These are phyloP conservation scores for Notiomystis cincta DNA, from an alignment of 2,113 vertebrate genomes.

Conservation along the genomic window DNA sequence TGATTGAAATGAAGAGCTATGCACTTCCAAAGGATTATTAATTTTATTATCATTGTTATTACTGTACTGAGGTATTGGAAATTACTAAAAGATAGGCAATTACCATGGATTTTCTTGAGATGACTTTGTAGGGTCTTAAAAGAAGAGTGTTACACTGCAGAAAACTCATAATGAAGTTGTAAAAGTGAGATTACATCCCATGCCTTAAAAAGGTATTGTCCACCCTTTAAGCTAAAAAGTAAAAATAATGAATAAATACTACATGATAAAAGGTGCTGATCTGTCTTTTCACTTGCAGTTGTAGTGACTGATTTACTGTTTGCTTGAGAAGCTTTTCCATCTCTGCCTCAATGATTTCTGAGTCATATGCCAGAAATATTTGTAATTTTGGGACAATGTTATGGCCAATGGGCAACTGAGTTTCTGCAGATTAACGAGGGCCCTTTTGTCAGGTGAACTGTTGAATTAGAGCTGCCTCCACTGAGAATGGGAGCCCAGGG, in stretches of 20 bases:
- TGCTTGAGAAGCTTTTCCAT: not conserved
- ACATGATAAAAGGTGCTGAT: not conserved
- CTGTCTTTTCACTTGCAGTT: not conserved
- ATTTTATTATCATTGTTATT: slow-evolving; percentile 22
- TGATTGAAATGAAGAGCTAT: not conserved
- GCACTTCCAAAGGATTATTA: slow-evolving; percentile 33
- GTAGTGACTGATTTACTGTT: not conserved
- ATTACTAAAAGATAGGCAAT: slow-evolving; percentile 32
- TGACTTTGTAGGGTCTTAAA: slow-evolving; percentile 5
- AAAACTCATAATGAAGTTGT: slow-evolving; percentile 7
- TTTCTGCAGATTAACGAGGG: not conserved
- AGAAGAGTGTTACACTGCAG: not conserved
- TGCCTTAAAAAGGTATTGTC: not conserved
- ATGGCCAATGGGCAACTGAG: not conserved
- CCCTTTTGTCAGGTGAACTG: not conserved
- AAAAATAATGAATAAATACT: not conserved
- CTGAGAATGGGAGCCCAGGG: rapidly evolving
- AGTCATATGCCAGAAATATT: not conserved
- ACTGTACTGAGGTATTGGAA: not conserved
- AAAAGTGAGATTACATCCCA: slow-evolving; percentile 2
- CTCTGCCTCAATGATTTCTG: not conserved
- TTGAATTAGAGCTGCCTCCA: not conserved
- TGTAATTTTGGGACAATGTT: not conserved
- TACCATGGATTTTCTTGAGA: slow-evolving; percentile 26
- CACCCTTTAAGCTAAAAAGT: not conserved